Conservation (phyloP, 2,113 vertebrate genomes). For the Urocitellus parryii region DNA sequence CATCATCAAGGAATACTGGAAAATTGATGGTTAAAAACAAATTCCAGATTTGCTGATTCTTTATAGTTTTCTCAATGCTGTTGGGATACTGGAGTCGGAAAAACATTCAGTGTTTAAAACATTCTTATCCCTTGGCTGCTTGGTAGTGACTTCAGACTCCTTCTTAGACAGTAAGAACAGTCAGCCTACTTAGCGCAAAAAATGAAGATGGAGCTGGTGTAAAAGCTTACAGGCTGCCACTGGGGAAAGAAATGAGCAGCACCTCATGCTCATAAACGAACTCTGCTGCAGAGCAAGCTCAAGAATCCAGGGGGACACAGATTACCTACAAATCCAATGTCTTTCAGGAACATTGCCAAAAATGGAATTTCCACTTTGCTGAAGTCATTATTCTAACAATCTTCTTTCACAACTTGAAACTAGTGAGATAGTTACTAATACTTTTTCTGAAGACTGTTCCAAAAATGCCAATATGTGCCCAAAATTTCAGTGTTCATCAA, state of each 20-base stretch:
- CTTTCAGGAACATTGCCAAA: background rate
- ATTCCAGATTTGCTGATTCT: background rate
- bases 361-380: background rate
- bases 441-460: background rate
- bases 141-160: conserved; percentile 58
- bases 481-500: conserved; percentile 16
- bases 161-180: conserved; percentile 60
- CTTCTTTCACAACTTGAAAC: background rate
- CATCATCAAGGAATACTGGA: background rate
- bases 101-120: conserved; percentile 49
- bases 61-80: background rate
- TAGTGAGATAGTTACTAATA: background rate
- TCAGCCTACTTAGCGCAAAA: conserved; percentile 52
- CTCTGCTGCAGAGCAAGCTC: background rate
- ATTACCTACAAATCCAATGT: background rate
- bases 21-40: background rate
- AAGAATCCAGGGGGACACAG: background rate
- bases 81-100: conserved; percentile 62
- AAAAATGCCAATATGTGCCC: background rate
- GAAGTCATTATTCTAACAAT: background rate
- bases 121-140: conserved; percentile 65
- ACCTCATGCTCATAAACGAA: background rate
- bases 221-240: background rate
- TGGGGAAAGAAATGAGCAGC: background rate
- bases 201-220: conserved; percentile 55